These are phyloP conservation scores for Caenorhabditis panamensis DNA, from an alignment of 2,888 invertebrate species.

Conservation along the genomic window DNA sequence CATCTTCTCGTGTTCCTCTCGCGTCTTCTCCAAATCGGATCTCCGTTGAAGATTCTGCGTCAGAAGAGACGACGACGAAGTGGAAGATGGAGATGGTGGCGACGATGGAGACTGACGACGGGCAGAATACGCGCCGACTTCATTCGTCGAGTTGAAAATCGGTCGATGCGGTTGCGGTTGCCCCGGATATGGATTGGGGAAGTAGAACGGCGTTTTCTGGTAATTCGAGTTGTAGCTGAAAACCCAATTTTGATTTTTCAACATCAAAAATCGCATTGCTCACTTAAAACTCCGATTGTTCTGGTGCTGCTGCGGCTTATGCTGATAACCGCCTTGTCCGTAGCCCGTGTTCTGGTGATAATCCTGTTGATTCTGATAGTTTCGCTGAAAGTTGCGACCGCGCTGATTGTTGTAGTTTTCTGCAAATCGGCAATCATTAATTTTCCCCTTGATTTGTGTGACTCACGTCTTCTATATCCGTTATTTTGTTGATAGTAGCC, in stretches of 20 bases:
- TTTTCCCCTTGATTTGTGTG: not conserved
- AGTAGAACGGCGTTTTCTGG: constrained; percentile 2
- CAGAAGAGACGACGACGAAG: not conserved
- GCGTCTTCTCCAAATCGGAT: constrained; percentile 6
- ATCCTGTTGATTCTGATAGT: not conserved
- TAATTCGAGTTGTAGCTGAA: constrained; percentile 21
- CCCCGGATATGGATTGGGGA: not conserved
- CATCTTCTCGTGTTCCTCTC: not conserved
- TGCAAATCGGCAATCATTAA: not conserved
- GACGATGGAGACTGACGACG: constrained; percentile 35
- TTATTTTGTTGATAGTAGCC: constrained; percentile 12
- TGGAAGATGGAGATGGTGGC: constrained; percentile 6
- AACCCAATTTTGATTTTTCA: no score
- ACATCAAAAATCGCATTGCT: not conserved
- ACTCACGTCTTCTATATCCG: constrained; percentile 27
- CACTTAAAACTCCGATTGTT: constrained; percentile 17
- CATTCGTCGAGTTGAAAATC: constrained; percentile 36
- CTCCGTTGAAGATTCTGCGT: not conserved
- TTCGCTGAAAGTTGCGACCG: constrained; percentile 5
- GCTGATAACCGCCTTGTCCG: no score
- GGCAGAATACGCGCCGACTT: constrained; percentile 8
- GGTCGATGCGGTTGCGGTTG: constrained; percentile 9
- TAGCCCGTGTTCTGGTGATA: not conserved
- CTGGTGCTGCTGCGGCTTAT: constrained; percentile 1
- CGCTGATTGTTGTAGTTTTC: constrained; percentile 10